Evolutionary conservation across 2,797 vertebrate species (phyloP).

Genomic region (Dryobates pubescens): DNA sequence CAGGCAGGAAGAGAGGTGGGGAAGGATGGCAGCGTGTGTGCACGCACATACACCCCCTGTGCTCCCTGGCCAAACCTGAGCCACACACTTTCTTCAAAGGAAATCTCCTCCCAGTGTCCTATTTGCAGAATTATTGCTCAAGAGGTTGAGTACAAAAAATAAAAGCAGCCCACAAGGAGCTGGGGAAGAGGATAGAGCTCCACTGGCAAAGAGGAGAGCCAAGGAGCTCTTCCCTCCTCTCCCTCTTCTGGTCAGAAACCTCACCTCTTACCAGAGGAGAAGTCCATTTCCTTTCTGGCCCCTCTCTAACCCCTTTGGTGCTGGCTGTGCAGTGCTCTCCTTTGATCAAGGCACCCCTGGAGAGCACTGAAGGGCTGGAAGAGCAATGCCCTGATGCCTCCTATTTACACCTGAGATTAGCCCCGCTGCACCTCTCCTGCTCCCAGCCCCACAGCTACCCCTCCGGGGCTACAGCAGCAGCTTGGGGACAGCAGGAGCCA

Average conservation of each 20-base stretch:
- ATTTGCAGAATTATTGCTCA: conserved; percentile 25
- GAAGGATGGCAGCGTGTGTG: background rate
- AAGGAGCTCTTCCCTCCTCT: background rate
- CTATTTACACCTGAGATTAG: conserved; percentile 61
- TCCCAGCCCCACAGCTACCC: background rate
- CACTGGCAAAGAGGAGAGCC: background rate
- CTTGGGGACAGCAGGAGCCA: background rate
- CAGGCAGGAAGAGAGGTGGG: background rate
- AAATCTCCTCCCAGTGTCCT: conserved; percentile 4
- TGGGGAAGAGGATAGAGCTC: background rate
- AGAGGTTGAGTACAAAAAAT: background rate
- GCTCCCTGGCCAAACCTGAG: background rate
- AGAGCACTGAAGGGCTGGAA: background rate
- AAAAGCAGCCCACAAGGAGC: background rate
- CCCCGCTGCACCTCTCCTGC: background rate
- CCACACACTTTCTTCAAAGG: background rate
- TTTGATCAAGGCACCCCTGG: conserved; percentile 40
- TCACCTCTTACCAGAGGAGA: background rate
- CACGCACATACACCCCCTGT: background rate
- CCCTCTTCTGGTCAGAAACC: background rate
- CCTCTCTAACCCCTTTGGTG: background rate
- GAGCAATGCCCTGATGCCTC: background rate
- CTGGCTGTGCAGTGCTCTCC: background rate
- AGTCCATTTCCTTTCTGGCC: background rate
- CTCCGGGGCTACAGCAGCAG: background rate